Percentiles rank a stretch among this genome's conserved stretches.
Evolutionary conservation across 2,797 vertebrate genomes (phyloP).

Genomic region (Paratrypauchen microcephalus): DNA sequence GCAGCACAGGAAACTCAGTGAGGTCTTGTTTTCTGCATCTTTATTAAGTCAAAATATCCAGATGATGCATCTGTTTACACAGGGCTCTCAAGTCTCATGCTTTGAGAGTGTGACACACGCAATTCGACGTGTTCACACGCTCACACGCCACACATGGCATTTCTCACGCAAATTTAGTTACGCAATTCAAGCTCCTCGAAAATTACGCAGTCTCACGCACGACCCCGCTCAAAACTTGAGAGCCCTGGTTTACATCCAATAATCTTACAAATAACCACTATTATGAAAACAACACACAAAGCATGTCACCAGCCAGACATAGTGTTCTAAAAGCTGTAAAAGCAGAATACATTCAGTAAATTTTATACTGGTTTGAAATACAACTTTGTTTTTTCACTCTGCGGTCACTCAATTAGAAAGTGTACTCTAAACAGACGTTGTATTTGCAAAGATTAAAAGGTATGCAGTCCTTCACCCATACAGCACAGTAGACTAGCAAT

Average conservation of each 20-base stretch:
- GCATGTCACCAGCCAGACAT: constrained; percentile 14
- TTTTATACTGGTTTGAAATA: background rate
- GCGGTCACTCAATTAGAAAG: constrained; percentile 7
- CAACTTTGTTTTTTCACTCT: background rate
- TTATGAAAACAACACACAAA: constrained; percentile 13
- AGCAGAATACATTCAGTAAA: constrained; percentile 11
- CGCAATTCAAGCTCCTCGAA: no score
- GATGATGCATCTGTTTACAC: constrained; percentile 39
- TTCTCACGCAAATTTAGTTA: no score
- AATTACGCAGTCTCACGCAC: no score
- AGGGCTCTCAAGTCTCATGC: no score
- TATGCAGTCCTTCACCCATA: constrained; percentile 12
- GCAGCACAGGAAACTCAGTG: constrained; percentile 4
- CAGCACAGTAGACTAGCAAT: constrained; percentile 7
- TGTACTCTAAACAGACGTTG: constrained; percentile 19
- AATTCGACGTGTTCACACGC: no score
- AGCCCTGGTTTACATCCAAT: no score
- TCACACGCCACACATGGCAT: no score
- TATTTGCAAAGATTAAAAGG: constrained; percentile 17
- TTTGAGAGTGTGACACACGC: no score
- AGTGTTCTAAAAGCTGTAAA: constrained; percentile 9
- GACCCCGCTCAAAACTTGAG: no score
- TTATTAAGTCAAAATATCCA: constrained; percentile 60
- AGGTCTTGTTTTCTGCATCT: constrained; percentile 34
- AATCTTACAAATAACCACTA: constrained; percentile 20